These are phyloP conservation scores for Abramis brama DNA, from an alignment of 2,113 vertebrate genomes.

Conservation along the genomic window DNA sequence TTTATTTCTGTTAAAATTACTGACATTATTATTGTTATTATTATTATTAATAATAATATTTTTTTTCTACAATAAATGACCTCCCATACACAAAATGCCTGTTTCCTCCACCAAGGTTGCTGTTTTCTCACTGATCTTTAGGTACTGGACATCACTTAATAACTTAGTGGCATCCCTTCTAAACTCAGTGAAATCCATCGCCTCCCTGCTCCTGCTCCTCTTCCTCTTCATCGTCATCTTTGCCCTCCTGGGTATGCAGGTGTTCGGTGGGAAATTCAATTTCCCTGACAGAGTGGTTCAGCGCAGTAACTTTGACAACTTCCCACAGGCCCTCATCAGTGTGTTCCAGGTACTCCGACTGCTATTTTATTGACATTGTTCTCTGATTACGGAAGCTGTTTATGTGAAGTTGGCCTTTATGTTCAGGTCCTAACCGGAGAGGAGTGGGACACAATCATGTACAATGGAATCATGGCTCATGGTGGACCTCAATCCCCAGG, in stretches of 20 bases:
- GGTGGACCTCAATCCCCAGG: constrained; percentile 90
- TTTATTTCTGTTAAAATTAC: too few species aligned
- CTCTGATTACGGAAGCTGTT: background rate
- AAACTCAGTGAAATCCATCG: constrained; percentile 95
- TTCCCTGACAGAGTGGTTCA: constrained; percentile 82
- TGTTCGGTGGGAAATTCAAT: constrained; percentile 95
- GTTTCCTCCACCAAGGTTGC: background rate
- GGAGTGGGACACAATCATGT: constrained; percentile 95
- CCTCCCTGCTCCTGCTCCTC: constrained; percentile 93
- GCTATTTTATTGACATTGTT: background rate
- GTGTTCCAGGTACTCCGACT: constrained; percentile 89
- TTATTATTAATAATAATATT: too few species aligned
- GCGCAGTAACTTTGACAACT: constrained; percentile 96
- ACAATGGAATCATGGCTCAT: constrained; percentile 92
- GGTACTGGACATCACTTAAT: constrained; percentile 93
- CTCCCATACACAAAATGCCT: background rate
- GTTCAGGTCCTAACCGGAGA: constrained; percentile 91
- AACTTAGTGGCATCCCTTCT: constrained; percentile 94
- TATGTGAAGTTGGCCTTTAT: background rate
- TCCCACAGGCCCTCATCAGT: constrained; percentile 95
- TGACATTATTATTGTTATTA: too few species aligned
- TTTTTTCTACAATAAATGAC: background rate
- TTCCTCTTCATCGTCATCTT: constrained; percentile 97
- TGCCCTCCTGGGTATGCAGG: constrained; percentile 95
- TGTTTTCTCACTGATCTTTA: constrained; percentile 60